Conservation (phyloP, 30 jellyfish, hydroid and myxozoan species). For the Nemopilema nomurai region DNA sequence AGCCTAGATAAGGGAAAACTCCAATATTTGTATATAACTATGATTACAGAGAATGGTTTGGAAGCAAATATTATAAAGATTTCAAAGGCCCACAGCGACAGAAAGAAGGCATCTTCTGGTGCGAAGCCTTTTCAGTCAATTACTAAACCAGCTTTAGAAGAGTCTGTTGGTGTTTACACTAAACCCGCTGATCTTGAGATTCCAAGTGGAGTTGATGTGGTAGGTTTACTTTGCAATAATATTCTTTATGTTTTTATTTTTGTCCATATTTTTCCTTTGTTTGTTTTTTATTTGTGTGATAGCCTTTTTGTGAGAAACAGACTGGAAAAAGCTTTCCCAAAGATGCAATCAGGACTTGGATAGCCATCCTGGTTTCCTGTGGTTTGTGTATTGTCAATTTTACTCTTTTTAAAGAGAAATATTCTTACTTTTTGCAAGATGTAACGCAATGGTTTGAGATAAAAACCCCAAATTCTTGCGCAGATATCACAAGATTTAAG, state of each 20-base stretch:
- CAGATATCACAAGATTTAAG: not conserved
- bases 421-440: too few relatives aligned
- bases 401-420: too few relatives aligned
- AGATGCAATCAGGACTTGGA: too few relatives aligned
- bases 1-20: too few relatives aligned
- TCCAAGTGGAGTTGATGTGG: constrained; percentile 90
- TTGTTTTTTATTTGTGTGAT: too few relatives aligned
- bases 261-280: not conserved
- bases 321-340: too few relatives aligned
- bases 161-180: constrained; percentile 32
- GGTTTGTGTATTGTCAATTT: too few relatives aligned
- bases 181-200: constrained; percentile 83
- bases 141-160: not conserved
- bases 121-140: not conserved
- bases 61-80: not conserved
- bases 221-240: constrained; percentile 37
- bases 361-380: too few relatives aligned
- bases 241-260: too few relatives aligned
- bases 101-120: not conserved
- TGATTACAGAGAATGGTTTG: not conserved
- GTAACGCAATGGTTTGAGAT: too few relatives aligned
- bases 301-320: too few relatives aligned
- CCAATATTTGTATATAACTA: too few relatives aligned
- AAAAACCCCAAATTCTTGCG: not conserved
- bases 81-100: not conserved